These are phyloP conservation scores for Muntiacus muntjak DNA, from an alignment of 2,113 vertebrate genomes.

Conservation along the genomic window DNA sequence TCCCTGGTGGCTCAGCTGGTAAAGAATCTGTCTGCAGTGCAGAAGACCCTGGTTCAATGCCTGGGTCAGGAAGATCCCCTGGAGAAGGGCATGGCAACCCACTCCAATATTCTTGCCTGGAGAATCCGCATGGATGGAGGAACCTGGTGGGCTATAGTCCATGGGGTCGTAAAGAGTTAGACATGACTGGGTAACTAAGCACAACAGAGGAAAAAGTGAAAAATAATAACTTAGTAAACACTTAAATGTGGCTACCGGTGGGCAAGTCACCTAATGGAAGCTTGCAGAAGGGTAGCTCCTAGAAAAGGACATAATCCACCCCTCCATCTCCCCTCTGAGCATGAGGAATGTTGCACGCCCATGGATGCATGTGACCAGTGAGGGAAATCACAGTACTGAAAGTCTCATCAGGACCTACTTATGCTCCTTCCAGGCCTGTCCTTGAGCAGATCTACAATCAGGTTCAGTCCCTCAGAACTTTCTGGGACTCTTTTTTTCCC, in stretches of 20 bases:
- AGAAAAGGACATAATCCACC: neutral
- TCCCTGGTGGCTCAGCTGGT: neutral
- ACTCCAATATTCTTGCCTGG: no score
- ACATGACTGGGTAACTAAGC: neutral
- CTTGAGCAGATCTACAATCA: neutral
- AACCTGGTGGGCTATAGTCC: neutral
- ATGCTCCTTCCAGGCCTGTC: neutral
- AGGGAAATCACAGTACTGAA: neutral
- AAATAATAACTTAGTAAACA: neutral
- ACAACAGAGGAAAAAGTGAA: neutral
- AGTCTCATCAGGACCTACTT: neutral
- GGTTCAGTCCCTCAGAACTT: neutral
- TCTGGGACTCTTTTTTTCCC: neutral
- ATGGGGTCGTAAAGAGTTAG: no score
- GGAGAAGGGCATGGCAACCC: no score
- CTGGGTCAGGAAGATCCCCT: no score
- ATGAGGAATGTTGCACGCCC: neutral
- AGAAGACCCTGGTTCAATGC: no score
- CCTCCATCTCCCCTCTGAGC: neutral
- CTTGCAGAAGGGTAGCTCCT: neutral
- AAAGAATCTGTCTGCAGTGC: no score
- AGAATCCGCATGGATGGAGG: no score
- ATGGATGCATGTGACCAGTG: neutral
- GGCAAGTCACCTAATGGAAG: neutral
- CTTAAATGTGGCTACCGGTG: neutral